These are phyloP conservation scores for Centrocercus urophasianus DNA, from an alignment of 2,113 vertebrate genomes.

Conservation along the genomic window DNA sequence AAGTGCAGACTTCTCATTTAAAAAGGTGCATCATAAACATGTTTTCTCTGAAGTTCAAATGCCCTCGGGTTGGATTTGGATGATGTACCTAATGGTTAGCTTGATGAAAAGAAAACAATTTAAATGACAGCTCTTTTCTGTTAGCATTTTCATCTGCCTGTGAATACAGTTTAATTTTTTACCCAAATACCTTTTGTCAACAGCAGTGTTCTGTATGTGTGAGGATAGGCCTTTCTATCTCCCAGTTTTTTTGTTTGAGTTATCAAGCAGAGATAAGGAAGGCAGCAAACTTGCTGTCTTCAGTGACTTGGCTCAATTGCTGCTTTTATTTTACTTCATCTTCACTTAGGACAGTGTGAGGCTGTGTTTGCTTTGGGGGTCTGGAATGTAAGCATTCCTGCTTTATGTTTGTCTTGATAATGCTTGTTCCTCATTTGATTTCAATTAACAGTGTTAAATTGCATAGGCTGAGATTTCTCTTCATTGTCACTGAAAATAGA, in stretches of 20 bases:
- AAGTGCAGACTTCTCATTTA: neutral
- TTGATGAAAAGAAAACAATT: neutral
- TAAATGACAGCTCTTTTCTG: neutral
- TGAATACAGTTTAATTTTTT: neutral
- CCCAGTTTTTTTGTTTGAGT: neutral
- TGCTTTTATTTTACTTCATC: neutral
- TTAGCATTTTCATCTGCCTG: neutral
- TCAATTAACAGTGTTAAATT: neutral
- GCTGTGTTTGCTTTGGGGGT: neutral
- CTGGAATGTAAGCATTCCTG: neutral
- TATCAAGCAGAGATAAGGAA: neutral
- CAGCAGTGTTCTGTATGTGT: neutral
- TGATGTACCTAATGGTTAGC: neutral
- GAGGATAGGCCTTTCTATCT: neutral
- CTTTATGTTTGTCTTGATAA: neutral
- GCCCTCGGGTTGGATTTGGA: neutral
- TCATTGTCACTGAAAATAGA: neutral
- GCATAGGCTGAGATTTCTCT: neutral
- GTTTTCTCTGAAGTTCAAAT: neutral
- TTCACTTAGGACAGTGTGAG: neutral
- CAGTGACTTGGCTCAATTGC: neutral
- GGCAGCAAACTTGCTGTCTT: accelerated
- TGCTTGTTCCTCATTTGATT: neutral
- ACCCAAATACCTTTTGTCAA: neutral
- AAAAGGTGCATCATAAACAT: neutral